Percentiles rank a stretch among this genome's conserved stretches.
phyloP scores from a whole-genome alignment of 2,888 invertebrate species.

The Andricus curvator region DNA sequence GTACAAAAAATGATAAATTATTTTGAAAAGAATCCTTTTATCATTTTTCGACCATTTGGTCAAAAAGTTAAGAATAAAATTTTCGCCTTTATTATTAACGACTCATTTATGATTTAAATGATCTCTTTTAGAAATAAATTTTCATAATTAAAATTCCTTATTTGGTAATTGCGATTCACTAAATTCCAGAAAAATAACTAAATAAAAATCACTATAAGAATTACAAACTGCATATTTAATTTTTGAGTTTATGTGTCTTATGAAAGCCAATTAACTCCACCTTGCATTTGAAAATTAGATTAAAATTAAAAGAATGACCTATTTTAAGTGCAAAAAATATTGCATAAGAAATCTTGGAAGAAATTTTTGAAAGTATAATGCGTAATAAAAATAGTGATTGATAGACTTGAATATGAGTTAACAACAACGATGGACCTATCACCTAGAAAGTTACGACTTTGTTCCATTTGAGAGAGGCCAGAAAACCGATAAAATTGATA shows the following conservation, averaged over 20 bases:
- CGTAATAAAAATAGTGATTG: slow-evolving; percentile 26
- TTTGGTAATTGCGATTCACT: no score
- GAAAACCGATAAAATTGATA: slow-evolving; percentile 31
- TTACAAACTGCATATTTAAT: no score
- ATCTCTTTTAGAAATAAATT: no score
- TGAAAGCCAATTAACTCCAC: neutral
- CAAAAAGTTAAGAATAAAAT: no score
- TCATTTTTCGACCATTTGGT: no score
- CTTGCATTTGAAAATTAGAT: neutral
- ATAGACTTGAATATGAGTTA: neutral
- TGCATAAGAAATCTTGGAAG: neutral
- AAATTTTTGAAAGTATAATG: neutral
- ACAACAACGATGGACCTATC: slow-evolving; percentile 19
- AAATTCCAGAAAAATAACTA: neutral
- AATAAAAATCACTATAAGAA: neutral
- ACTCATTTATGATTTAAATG: no score
- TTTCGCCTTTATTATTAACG: no score
- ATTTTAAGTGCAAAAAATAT: neutral
- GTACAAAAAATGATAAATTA: no score
- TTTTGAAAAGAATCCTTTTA: no score
- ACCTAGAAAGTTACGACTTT: slow-evolving; percentile 29
- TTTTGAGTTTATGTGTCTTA: neutral
- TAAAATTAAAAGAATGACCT: neutral
- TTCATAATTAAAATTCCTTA: no score
- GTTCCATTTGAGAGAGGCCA: neutral